Conservation (phyloP, 2,888 invertebrate genomes). For the Unio pictorum region DNA sequence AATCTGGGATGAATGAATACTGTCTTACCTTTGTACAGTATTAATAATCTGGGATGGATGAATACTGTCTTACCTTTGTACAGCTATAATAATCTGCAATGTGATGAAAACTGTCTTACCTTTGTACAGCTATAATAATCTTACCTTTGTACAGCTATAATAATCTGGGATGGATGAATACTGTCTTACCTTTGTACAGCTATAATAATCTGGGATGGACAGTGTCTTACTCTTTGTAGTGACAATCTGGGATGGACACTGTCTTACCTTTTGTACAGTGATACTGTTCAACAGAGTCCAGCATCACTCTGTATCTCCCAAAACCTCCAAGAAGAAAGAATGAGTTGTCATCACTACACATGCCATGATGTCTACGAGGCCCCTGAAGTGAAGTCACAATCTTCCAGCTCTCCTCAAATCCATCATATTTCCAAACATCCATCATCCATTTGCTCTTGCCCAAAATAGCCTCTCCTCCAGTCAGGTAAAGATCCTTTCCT, state of each 20-base stretch:
- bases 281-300: slow-evolving; percentile 29
- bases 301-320: slow-evolving; percentile 29
- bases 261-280: slow-evolving; percentile 25
- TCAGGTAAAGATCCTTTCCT: slow-evolving; percentile 37
- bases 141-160: slow-evolving; percentile 16
- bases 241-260: too few species aligned
- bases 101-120: slow-evolving; percentile 12
- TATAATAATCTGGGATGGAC: too few species aligned
- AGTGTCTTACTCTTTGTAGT: too few species aligned
- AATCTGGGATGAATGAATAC: too few species aligned
- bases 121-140: neutral
- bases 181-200: slow-evolving; percentile 22
- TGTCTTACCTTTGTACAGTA: too few species aligned
- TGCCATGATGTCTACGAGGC: slow-evolving; percentile 37
- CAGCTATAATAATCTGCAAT: too few species aligned
- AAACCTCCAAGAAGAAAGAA: slow-evolving; percentile 40
- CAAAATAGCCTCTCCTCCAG: slow-evolving; percentile 34
- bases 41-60: too few species aligned
- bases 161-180: too few species aligned
- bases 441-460: slow-evolving; percentile 16
- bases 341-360: slow-evolving; percentile 23
- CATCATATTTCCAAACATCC: slow-evolving; percentile 34
- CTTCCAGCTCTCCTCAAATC: slow-evolving; percentile 25
- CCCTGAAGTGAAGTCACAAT: slow-evolving; percentile 15
- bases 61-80: too few species aligned